Evolutionary conservation across 2,888 invertebrate genomes (phyloP), one percentile per base, ranked within the genome.

Genomic region (Deilephila elpenor): DNA sequence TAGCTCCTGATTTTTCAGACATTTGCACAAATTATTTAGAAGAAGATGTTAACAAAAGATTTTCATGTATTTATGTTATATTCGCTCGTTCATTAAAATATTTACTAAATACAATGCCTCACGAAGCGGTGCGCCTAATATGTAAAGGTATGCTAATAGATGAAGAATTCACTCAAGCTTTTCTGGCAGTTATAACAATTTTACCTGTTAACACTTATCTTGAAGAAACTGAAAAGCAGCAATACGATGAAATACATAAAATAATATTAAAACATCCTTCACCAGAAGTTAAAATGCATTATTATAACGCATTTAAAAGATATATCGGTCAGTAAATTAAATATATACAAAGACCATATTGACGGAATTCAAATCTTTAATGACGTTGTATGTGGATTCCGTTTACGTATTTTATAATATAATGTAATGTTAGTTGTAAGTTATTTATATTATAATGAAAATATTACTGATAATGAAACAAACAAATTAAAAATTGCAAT

Each of bases 211-310:
- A 37, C 8, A 14, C 71, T 14, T 71, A 20, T 19, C 73, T 75
- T 7, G 59, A 4, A 44, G 1, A 14, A 20, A n/a, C 76, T 17
- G 62, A 78, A n/a, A 72, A 77, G 51, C 29, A 70, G 34, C 80
- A 62, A 56, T 79, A 78, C 64, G n/a, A 61, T 61, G 74, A 76
- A 34, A 74, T 87, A 59, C 75, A 77, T 20, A 73, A 80, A 25
- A 77, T 75, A 44, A 77, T 88, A 25, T 62, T 76, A 67, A 75
- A 76, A 11, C 83, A 90, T 75, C 82, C 89, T 4, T 88, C 88
- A 25, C 79, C 84, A 20, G 91, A 91, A 82, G 82, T 89, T 7
- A 84, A 82, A 79, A 86, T 88, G 84, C 86, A 89, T 79, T 88
- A 80, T 74, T 80, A 80, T 72, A 74, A 59, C 64, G 62, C 59